A percentile compares a stretch with the other conserved stretches of the same genome.
Conservation (phyloP, 2,797 vertebrate genomes). For the Falco peregrinus region DNA sequence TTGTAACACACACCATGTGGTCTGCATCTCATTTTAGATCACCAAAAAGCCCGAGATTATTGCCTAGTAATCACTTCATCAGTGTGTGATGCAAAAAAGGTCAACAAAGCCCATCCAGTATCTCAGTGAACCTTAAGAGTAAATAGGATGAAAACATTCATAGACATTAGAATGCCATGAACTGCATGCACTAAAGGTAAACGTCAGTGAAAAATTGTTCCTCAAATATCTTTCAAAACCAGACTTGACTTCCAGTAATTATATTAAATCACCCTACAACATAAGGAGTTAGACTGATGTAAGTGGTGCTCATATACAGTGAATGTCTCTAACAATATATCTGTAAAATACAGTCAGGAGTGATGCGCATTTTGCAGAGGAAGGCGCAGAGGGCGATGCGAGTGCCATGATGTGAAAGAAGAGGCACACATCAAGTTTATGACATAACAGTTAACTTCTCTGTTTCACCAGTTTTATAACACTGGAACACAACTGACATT, state of each 20-base stretch:
- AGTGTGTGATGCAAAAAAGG: neutral
- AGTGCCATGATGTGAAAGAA: neutral
- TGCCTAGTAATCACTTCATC: neutral
- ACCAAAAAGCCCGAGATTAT: neutral
- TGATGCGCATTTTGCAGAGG: neutral
- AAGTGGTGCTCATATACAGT: neutral
- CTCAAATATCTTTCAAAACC: neutral
- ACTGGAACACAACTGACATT: neutral
- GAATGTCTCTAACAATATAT: neutral
- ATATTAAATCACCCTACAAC: neutral
- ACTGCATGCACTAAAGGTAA: neutral
- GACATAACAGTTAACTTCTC: neutral
- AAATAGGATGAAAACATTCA: neutral
- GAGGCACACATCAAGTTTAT: neutral
- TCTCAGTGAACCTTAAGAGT: neutral
- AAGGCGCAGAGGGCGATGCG: neutral
- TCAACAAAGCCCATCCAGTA: neutral
- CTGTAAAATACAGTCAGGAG: neutral
- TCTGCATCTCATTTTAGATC: neutral
- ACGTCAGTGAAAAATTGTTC: neutral
- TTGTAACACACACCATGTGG: neutral
- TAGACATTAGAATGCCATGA: neutral
- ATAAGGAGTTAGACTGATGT: neutral
- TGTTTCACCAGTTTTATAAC: neutral
- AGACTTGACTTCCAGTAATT: neutral